Evolutionary conservation across 2,888 invertebrate genomes (phyloP).

Genomic region (Lepetodrilus schrolli): DNA sequence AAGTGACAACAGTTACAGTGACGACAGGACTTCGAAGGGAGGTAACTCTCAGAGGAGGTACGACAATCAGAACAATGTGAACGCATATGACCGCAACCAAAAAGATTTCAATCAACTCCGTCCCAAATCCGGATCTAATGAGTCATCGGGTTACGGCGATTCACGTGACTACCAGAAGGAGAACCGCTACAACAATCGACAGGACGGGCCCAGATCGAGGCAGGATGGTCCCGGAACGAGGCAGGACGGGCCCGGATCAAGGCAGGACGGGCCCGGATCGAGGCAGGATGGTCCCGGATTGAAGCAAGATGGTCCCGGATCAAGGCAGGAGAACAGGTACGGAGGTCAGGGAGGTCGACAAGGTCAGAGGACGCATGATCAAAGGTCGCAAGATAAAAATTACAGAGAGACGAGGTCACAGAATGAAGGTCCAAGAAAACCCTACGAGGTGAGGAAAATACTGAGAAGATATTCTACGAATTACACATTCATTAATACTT

Average conservation of each 20-base stretch:
- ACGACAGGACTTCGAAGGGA: not conserved
- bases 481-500: no score
- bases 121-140: slow-evolving; percentile 3
- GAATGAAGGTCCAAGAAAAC: not conserved
- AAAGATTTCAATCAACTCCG: not conserved
- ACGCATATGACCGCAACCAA: not conserved
- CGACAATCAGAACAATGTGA: not conserved
- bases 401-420: not conserved
- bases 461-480: no score
- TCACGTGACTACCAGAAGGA: not conserved
- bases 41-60: not conserved
- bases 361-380: not conserved
- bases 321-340: not conserved
- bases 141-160: not conserved
- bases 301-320: not conserved
- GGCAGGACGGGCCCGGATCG: not conserved
- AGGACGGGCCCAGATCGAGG: not conserved
- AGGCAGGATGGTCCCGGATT: not conserved
- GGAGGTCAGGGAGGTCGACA: not conserved
- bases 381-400: not conserved
- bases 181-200: not conserved
- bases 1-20: not conserved
- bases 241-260: not conserved
- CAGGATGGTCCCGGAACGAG: not conserved
- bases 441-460: not conserved